Percentiles rank a stretch among this genome's conserved stretches.
Evolutionary conservation across 2,113 vertebrate genomes (phyloP).

Genomic region (Gymnogyps californianus): DNA sequence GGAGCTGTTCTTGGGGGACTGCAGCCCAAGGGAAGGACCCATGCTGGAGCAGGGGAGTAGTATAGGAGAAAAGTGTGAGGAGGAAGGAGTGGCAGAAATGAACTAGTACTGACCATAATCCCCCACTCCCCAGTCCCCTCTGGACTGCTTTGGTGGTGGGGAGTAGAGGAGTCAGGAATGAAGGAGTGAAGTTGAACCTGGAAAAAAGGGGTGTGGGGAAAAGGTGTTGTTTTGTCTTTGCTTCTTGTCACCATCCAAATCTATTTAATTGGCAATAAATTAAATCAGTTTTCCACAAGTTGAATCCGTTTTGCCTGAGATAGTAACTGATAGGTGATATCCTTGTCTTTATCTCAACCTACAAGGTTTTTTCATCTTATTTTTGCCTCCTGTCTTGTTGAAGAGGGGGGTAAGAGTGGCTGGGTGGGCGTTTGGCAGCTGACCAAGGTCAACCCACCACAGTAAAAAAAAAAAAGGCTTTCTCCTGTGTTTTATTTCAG

Average conservation of each 20-base stretch:
- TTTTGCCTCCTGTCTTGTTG: background rate
- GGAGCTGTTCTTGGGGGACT: background rate
- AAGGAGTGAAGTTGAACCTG: background rate
- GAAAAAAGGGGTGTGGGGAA: background rate
- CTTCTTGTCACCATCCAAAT: background rate
- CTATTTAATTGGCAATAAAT: background rate
- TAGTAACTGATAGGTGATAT: background rate
- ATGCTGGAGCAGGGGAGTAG: background rate
- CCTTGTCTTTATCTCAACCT: background rate
- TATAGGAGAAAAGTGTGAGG: background rate
- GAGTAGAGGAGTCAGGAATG: background rate
- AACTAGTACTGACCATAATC: background rate
- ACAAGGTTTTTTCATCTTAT: background rate
- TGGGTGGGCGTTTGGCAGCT: background rate
- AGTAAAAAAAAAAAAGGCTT: background rate
- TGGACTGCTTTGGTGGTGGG: rapidly evolving
- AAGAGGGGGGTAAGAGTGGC: background rate
- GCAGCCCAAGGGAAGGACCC: background rate
- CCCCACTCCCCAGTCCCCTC: rapidly evolving
- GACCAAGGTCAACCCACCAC: background rate
- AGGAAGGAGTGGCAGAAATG: background rate
- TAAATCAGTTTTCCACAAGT: background rate
- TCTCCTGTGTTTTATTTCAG: background rate
- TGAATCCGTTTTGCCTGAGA: background rate
- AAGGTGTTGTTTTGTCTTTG: background rate